A percentile compares a stretch with the other conserved stretches of the same genome.
Conservation (phyloP, 2,888 invertebrate genomes). For the Diarsia dahlii region DNA sequence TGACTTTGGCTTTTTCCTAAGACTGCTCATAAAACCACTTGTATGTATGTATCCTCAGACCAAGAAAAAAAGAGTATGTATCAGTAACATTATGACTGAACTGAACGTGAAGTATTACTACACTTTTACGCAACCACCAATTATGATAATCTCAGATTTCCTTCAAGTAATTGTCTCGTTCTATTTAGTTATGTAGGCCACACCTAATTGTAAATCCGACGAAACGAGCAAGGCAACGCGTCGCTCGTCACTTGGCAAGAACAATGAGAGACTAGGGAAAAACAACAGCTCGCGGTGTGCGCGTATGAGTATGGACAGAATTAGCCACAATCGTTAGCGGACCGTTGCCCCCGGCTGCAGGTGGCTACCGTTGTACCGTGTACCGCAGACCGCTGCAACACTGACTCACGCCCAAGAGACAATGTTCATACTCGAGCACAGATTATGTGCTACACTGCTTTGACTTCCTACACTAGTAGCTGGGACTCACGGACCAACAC, state of each 20-base stretch:
- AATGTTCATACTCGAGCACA: constrained; percentile 30
- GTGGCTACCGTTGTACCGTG: constrained; percentile 48
- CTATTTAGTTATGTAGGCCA: constrained; percentile 60
- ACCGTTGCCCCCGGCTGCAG: constrained; percentile 76
- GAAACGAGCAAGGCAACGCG: constrained; percentile 40
- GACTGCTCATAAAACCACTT: not conserved
- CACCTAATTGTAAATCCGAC: constrained; percentile 55
- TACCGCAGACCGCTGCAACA: constrained; percentile 40
- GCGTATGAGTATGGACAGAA: constrained; percentile 69
- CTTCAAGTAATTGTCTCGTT: constrained; percentile 44
- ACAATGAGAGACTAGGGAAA: constrained; percentile 62
- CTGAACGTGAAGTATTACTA: constrained; percentile 1
- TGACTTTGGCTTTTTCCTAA: too few species aligned
- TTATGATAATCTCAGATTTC: constrained; percentile 22
- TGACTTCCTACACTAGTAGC: not conserved
- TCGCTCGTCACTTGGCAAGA: constrained; percentile 47
- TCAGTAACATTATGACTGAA: not conserved
- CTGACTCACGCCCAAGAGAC: constrained; percentile 59
- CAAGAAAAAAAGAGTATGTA: too few species aligned
- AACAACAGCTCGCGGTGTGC: constrained; percentile 57
- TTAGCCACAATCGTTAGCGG: constrained; percentile 78
- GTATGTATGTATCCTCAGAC: not conserved
- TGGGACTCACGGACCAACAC: not conserved
- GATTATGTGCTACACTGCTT: constrained; percentile 22
- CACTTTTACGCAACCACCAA: constrained; percentile 24